phyloP scores from a whole-genome alignment of 1,140 invertebrate genomes.

The Micrasema minimum region DNA sequence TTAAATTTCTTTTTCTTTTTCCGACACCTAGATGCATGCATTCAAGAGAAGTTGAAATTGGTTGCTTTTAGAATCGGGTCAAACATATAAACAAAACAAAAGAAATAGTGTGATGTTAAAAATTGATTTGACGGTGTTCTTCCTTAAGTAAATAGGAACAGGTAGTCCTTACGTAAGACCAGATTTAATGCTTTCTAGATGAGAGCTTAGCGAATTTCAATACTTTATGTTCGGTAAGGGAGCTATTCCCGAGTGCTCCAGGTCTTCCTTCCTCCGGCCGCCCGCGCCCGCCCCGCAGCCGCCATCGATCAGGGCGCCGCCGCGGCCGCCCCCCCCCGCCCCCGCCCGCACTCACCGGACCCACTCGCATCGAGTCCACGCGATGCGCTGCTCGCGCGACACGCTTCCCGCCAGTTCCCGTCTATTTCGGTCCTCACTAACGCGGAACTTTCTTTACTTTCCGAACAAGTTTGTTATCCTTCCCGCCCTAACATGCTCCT shows the following conservation, averaged over 20 bases:
- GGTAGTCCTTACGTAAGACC: too few species aligned
- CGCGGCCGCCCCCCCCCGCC: conserved; percentile 41
- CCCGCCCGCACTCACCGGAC: neutral
- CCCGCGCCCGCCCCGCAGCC: conserved; percentile 55
- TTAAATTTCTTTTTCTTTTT: too few species aligned
- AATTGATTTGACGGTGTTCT: too few species aligned
- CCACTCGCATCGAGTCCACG: conserved; percentile 13
- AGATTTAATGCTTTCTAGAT: neutral
- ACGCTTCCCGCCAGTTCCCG: conserved; percentile 22
- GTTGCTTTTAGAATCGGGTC: too few species aligned
- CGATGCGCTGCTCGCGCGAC: conserved; percentile 16
- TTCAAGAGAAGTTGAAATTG: too few species aligned
- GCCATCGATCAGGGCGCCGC: conserved; percentile 55
- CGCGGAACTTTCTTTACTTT: conserved; percentile 9
- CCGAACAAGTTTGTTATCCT: too few species aligned
- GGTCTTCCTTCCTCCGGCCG: neutral
- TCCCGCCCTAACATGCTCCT: too few species aligned
- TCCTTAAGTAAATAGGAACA: too few species aligned
- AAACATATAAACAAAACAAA: too few species aligned
- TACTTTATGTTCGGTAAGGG: conserved; percentile 7
- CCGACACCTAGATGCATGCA: too few species aligned
- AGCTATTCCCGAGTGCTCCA: conserved; percentile 17
- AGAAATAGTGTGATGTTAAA: too few species aligned
- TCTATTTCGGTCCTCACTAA: conserved; percentile 9
- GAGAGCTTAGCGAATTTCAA: neutral